Conservation (phyloP, 1,140 invertebrate genomes). For the Elysia chlorotica region DNA sequence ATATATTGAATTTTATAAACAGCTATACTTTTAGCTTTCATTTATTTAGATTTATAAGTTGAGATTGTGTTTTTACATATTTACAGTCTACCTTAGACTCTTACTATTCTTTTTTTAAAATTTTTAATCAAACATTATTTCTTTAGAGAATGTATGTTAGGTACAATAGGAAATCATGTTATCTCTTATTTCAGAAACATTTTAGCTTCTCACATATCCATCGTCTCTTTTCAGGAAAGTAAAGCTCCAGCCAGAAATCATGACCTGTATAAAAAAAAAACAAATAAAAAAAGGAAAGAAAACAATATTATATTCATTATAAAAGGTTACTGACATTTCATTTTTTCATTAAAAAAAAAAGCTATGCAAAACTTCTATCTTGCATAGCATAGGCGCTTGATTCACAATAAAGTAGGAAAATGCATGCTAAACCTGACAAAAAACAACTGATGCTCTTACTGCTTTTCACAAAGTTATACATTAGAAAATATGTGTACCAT, state of each 20-base stretch:
- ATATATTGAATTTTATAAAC: too few species aligned
- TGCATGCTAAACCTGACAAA: neutral
- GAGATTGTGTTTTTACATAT: neutral
- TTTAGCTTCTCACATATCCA: slow-evolving; percentile 54
- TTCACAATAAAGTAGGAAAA: neutral
- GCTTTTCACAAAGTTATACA: neutral
- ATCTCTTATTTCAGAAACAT: neutral
- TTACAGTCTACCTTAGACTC: neutral
- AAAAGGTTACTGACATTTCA: neutral
- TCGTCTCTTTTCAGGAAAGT: slow-evolving; percentile 53
- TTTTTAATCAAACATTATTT: neutral
- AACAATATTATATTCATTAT: neutral
- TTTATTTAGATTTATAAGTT: neutral
- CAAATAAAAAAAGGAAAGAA: neutral
- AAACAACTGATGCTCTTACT: neutral
- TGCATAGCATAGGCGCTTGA: too few species aligned
- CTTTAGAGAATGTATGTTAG: too few species aligned
- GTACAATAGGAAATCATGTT: neutral
- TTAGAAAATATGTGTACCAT: too few species aligned
- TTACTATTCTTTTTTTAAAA: neutral
- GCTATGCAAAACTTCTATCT: too few species aligned
- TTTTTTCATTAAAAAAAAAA: neutral
- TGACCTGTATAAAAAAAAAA: slow-evolving; percentile 52
- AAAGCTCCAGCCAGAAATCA: slow-evolving; percentile 88
- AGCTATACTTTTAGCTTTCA: too few species aligned